A percentile compares a stretch with the other conserved stretches of the same genome.
phyloP scores from a whole-genome alignment of 2,113 vertebrate species.

The Paralichthys olivaceus region DNA sequence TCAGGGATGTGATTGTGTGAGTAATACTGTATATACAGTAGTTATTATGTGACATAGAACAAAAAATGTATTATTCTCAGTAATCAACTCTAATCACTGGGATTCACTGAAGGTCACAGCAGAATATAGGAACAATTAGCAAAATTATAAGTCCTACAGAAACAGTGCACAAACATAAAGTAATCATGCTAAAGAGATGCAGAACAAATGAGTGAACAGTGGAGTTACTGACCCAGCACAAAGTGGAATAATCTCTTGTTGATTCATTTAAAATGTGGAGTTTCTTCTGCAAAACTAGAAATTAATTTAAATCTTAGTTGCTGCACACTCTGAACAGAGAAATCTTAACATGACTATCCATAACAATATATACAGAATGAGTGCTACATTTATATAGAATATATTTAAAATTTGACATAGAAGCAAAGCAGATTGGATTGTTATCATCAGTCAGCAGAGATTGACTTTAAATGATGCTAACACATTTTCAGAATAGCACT shows the following conservation, averaged over 20 bases:
- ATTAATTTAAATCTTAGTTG: background rate
- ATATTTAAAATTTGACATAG: background rate
- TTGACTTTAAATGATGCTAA: background rate
- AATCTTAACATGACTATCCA: background rate
- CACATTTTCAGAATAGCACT: background rate
- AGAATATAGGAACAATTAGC: conserved; percentile 1
- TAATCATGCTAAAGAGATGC: background rate
- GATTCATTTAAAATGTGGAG: background rate
- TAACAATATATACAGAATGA: background rate
- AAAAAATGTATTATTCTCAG: background rate
- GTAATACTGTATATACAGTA: conserved; percentile 22
- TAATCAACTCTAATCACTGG: conserved; percentile 14
- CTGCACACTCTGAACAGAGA: background rate
- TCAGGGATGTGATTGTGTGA: conserved; percentile 8
- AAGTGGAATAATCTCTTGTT: background rate
- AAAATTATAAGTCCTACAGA: background rate
- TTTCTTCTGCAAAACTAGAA: background rate
- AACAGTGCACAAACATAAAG: background rate
- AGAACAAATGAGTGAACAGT: background rate
- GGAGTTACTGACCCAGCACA: background rate
- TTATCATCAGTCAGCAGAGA: background rate
- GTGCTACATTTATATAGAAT: background rate
- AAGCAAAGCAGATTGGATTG: background rate
- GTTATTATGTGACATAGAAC: conserved; percentile 9
- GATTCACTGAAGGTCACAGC: conserved; percentile 22